Evolutionary conservation across 2,888 invertebrate species (phyloP), one percentile per base, ranked within the genome.

Genomic region (Cinara cedri): DNA sequence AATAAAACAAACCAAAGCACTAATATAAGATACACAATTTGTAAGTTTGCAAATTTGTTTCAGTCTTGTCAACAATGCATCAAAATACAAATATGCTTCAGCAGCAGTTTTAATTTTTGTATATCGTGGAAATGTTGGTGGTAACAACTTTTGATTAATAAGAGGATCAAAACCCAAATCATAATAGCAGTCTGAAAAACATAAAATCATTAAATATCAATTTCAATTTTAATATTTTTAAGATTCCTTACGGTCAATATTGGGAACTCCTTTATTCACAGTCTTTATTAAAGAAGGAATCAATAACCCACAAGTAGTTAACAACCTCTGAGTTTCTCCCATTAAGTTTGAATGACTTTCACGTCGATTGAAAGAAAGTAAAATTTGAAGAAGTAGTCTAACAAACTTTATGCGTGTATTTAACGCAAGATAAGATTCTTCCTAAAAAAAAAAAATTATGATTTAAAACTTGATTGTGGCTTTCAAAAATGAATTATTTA

Each of bases 121-220:
- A 86, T 96, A 97, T 24, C 98, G 91, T 0, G 98, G 98, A 88
- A 98, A 99, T 21, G 98, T 97, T 0, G 98, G 97, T n/a, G 98
- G 98, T 78, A 98, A 88, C 71, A 97, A 88, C 62, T 97, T 90
- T 86, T 97, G 97, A 87, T 98, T 98, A 63, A 97, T 93, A 86
- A 96, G 91, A 3, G 97, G 96, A 85, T 98, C 97, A 87, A 98
- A 98, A 0, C 98, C 98, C 89, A 95, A 91, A n/a, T 84, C 84
- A 9, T 83, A 82, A 71, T 66, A 81, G 24, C 78, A 72, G n/a
- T 80, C 80, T 80, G 34, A 68, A 65, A 81, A 63, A 3, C 49
- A 54, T 13, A 55, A 24, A n/a, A 26, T 13, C 10, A 74, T 62
- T 13, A 60, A 34, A 42, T 34, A 1, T 6, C 1, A n/a, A 24